Conservation (phyloP, 2,113 vertebrate genomes). For the Bufo bufo region DNA sequence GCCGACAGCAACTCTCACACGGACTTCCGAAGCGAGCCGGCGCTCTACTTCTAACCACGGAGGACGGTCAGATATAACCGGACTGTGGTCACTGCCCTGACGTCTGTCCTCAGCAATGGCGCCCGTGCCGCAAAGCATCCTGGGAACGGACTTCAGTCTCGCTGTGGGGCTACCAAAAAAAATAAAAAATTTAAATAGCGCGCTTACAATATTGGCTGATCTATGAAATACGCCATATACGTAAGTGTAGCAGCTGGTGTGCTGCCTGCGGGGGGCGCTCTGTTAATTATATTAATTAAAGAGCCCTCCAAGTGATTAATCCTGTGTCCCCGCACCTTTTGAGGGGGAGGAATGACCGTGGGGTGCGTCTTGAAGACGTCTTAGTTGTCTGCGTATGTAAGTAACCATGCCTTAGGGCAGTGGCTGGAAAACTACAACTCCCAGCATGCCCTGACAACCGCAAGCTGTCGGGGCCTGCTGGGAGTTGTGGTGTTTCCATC, state of each 20-base stretch:
- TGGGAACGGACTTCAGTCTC: background rate
- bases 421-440: background rate
- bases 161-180: background rate
- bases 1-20: conserved; percentile 84
- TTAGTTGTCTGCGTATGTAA: background rate
- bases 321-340: background rate
- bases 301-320: background rate
- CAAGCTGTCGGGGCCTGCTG: background rate
- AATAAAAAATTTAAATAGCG: background rate
- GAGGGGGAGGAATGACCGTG: background rate
- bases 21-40: conserved; percentile 94
- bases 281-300: conserved; percentile 56
- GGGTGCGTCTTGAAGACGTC: background rate
- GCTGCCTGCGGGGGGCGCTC: background rate
- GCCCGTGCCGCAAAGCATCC: conserved; percentile 1
- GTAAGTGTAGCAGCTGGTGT: background rate
- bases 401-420: background rate
- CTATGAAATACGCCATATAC: background rate
- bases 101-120: background rate
- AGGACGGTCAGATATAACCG: background rate
- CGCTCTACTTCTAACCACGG: conserved; percentile 88
- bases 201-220: background rate
- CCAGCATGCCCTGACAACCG: background rate
- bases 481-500: background rate
- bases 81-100: conserved; percentile 36